phyloP scores from a whole-genome alignment of 2,113 vertebrate genomes.

The Siniperca chuatsi region DNA sequence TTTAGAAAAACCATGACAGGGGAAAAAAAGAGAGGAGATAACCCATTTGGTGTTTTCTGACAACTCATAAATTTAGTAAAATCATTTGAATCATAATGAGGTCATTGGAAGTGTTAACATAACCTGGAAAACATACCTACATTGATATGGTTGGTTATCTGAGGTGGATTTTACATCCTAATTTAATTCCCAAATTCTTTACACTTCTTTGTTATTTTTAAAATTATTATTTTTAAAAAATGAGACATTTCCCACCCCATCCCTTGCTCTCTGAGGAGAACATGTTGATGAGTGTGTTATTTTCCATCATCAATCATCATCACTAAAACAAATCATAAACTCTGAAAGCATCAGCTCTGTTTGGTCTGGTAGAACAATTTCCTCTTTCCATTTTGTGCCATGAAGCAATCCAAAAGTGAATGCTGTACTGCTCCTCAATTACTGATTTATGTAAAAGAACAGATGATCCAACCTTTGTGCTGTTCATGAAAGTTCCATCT shows the following conservation, averaged over 20 bases:
- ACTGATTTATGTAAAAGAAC: not conserved
- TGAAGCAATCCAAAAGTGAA: not conserved
- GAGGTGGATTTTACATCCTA: not conserved
- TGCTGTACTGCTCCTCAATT: not conserved
- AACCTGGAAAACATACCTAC: not conserved
- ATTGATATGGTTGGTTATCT: not conserved
- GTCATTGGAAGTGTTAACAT: not conserved
- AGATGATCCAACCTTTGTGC: not conserved
- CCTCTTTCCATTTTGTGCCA: not conserved
- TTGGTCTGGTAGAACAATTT: not conserved
- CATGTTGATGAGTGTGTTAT: not conserved
- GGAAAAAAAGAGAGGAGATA: not conserved
- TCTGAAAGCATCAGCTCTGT: not conserved
- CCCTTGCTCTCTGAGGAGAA: not conserved
- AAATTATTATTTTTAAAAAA: not conserved
- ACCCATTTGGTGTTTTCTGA: not conserved
- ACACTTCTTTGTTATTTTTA: too few relatives aligned
- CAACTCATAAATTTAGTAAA: not conserved
- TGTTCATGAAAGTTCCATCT: not conserved
- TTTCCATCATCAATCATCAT: not conserved
- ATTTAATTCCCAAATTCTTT: not conserved
- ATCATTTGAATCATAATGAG: not conserved
- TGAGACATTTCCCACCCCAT: not conserved
- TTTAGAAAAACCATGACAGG: not conserved
- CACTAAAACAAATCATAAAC: not conserved